Evolutionary conservation across 64 coral and sea anemone genomes (phyloP), one percentile per base, ranked within the genome.

Genomic region (Cladopsammia gracilis): DNA sequence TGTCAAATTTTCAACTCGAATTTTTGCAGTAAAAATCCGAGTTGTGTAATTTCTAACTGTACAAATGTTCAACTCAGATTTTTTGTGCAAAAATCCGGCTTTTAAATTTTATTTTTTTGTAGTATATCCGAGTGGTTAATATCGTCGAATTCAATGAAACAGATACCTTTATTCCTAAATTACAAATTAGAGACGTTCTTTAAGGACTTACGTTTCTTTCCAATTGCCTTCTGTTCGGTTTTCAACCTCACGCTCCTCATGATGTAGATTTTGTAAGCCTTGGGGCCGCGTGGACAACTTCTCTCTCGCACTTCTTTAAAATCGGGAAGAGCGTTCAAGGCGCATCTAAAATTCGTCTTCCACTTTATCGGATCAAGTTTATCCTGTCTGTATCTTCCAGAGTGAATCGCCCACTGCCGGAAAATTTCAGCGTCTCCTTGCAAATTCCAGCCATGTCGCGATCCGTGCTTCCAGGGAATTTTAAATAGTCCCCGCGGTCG

Each of bases 301-400:
- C 89, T 57, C 18, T 79, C 71, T 8, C 64, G 43, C 43, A 98
- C 61, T 10, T 95, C 83, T 52, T 92, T 79, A 34, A 98, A 86
- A 24, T 95, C 89, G 0, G 93, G 85, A 11, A 98, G 51, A 1
- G 96, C 89, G n/a, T 98, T 98, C 10, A 98, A 72, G 5, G 96
- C 90, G 16, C 96, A 98, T 9, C 96, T 82, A 86, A 98, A 98
- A 49, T 98, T 98, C 3, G 96, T 98, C 53, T 98, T 98, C 96
- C 96, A 98, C 12, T 89, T 88, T 18, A 50, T 59, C 0, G 88
- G 88, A 69, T 95, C 73, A 5, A 88, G 88, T 77, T 25, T 86
- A 44, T 77, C 81, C 3, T 34, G 10, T 20, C 45, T 91, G 64
- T 71, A 98, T 47, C 76, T 95, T 15, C 96, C 96, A 64, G 93